Base-by-base conservation (phyloP, 2,797 vertebrate genomes). In the Netta rufina region DNA sequence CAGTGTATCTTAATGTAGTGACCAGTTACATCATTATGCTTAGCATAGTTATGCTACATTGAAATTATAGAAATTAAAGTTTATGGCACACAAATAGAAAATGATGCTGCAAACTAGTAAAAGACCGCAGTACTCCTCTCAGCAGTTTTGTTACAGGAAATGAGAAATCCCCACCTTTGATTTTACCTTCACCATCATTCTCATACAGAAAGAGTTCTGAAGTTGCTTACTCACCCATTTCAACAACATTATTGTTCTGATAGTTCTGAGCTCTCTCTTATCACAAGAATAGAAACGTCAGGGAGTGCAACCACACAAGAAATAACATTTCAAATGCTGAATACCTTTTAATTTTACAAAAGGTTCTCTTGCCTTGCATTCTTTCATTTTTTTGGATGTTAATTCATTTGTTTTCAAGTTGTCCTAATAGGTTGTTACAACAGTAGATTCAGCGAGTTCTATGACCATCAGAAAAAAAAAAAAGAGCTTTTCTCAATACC, bases 371-470 rank as follows among this genome's bases (percentile, higher is more conserved):
- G 11, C 20, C 32, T 60, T 15, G 3, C 45, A 20, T 82, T 79
- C 56, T 71, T 74, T 57, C 49, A 20, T 41, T 64, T 69, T 73
- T 56, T 87, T 27, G 27, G 7, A 80, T 8, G 8, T 28, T 38
- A 89, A 87, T 69, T 93, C 6, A 71, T 72, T 81, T 51, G 16
- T 53, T 86, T 74, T 57, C 80, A 73, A 65, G 21, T 71, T 88
- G 36, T 73, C 47, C 54, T 41, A 80, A 73, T 6, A 86, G 72
- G 60, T 20, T 56, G 72, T 71, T 88, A 78, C 36, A 95, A 84
- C 28, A 24, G 13, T 20, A 84, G 62, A 79, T 75, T 86, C 85
- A 92, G 36, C 43, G 89, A 86, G 72, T 73, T 89, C 87, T 89
- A 75, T 70, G 62, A 84, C 11, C 13, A 62, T 17, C 30, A 72